A percentile compares a stretch with the other conserved stretches of the same genome.
Evolutionary conservation across 1,140 invertebrate genomes (phyloP).

Genomic region (Caenorhabditis briggsae): DNA sequence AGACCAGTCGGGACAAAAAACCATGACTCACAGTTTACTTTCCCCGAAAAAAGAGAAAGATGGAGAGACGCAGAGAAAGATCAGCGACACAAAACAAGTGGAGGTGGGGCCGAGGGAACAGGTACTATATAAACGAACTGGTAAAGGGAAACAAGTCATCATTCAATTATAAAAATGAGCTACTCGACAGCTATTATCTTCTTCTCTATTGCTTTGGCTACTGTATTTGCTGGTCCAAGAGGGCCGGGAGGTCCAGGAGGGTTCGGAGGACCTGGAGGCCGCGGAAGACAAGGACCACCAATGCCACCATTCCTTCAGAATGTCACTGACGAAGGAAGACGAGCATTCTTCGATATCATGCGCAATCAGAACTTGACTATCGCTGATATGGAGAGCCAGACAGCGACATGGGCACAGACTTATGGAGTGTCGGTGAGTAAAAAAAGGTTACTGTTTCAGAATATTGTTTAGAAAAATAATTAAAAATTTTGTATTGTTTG

Average conservation of each 20-base stretch:
- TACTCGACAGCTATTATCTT: background rate
- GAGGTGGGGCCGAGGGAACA: background rate
- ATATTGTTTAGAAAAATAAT: no score
- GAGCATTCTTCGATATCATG: constrained; percentile 26
- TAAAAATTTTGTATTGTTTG: background rate
- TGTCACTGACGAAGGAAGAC: constrained; percentile 39
- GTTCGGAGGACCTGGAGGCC: constrained; percentile 6
- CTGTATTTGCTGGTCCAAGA: constrained; percentile 1
- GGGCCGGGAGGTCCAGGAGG: background rate
- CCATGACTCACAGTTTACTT: constrained; percentile 10
- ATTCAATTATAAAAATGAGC: background rate
- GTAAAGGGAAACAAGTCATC: background rate
- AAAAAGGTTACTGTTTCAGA: background rate
- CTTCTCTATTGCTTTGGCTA: background rate
- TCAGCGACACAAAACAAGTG: background rate
- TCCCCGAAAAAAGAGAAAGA: background rate
- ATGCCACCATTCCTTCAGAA: constrained; percentile 47
- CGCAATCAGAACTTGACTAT: constrained; percentile 21
- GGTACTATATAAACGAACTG: background rate
- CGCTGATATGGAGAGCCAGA: constrained; percentile 22
- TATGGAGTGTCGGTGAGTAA: constrained; percentile 22
- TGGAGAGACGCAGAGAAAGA: background rate
- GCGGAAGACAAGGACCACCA: background rate
- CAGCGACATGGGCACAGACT: constrained; percentile 6
- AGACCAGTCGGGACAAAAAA: background rate